These are phyloP conservation scores for Diarsia brunnea DNA, from an alignment of 2,888 invertebrate genomes.

Conservation along the genomic window DNA sequence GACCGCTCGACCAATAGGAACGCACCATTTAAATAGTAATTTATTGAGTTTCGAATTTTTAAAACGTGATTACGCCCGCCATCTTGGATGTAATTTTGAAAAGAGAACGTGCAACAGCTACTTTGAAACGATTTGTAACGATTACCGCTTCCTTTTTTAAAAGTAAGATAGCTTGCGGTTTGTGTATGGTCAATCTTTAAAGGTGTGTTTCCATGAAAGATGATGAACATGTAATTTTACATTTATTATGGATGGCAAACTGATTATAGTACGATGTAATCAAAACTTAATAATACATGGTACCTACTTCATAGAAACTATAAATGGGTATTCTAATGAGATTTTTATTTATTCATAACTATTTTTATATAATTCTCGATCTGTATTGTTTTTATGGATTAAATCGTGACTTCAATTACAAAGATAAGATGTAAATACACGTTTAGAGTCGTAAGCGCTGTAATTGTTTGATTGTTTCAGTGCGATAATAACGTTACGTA, in stretches of 20 bases:
- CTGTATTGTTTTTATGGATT: slow-evolving; percentile 72
- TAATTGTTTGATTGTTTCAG: slow-evolving; percentile 62
- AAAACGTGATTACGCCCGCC: slow-evolving; percentile 82
- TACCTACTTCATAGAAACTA: slow-evolving; percentile 69
- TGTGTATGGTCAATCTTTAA: slow-evolving; percentile 70
- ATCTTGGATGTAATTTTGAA: slow-evolving; percentile 85
- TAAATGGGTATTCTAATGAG: slow-evolving; percentile 75
- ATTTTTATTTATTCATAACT: slow-evolving; percentile 85
- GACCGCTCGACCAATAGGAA: slow-evolving; percentile 80
- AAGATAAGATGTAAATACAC: slow-evolving; percentile 80
- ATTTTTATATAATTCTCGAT: slow-evolving; percentile 73
- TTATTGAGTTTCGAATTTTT: slow-evolving; percentile 87
- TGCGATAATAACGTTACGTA: slow-evolving; percentile 57
- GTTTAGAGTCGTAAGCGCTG: slow-evolving; percentile 70
- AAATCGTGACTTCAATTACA: slow-evolving; percentile 86
- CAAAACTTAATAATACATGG: slow-evolving; percentile 66
- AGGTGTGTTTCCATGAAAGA: slow-evolving; percentile 70
- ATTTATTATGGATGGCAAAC: slow-evolving; percentile 76
- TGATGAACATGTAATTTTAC: slow-evolving; percentile 76
- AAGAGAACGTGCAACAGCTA: slow-evolving; percentile 81
- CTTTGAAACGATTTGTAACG: slow-evolving; percentile 74
- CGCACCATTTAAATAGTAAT: slow-evolving; percentile 83
- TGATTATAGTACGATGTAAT: slow-evolving; percentile 74
- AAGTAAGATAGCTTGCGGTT: slow-evolving; percentile 70
- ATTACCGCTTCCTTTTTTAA: slow-evolving; percentile 79